A percentile compares a stretch with the other conserved stretches of the same genome.
Evolutionary conservation across 2,797 vertebrate genomes (phyloP).

Genomic region (Siniperca obscura): DNA sequence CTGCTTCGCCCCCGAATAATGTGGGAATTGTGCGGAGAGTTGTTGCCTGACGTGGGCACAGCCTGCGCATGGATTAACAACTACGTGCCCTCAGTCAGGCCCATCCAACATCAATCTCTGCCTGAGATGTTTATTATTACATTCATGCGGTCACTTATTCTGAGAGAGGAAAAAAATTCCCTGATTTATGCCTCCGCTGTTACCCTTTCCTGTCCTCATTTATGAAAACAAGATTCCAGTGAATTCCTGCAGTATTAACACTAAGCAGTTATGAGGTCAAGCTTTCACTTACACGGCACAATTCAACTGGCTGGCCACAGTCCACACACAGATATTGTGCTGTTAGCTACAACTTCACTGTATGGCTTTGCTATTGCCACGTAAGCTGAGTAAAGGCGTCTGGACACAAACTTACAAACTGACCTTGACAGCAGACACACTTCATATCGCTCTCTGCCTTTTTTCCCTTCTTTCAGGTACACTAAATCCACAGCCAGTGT

Average conservation of each 20-base stretch:
- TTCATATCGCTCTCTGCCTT: constrained; percentile 61
- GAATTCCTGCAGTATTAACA: constrained; percentile 78
- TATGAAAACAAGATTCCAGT: constrained; percentile 81
- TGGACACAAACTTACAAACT: constrained; percentile 52
- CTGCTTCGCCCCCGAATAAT: constrained; percentile 81
- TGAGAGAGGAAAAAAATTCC: constrained; percentile 52
- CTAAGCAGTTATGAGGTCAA: constrained; percentile 75
- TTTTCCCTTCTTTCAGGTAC: constrained; percentile 49
- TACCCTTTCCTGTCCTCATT: constrained; percentile 78
- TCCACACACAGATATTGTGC: constrained; percentile 19
- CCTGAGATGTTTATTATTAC: constrained; percentile 83
- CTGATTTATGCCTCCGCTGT: constrained; percentile 80
- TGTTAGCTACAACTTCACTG: constrained; percentile 38
- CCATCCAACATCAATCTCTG: constrained; percentile 78
- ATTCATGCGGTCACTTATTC: constrained; percentile 76
- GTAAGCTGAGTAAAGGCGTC: constrained; percentile 38
- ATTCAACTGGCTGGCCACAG: constrained; percentile 41
- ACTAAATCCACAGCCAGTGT: constrained; percentile 67
- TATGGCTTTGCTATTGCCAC: constrained; percentile 10
- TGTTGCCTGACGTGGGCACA: constrained; percentile 66
- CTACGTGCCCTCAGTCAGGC: constrained; percentile 84
- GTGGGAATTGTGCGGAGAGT: constrained; percentile 84
- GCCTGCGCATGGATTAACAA: constrained; percentile 54
- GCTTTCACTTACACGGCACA: constrained; percentile 74
- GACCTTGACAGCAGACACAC: constrained; percentile 76